Conservation (phyloP, 2,113 vertebrate species). For the Galbula dea region DNA sequence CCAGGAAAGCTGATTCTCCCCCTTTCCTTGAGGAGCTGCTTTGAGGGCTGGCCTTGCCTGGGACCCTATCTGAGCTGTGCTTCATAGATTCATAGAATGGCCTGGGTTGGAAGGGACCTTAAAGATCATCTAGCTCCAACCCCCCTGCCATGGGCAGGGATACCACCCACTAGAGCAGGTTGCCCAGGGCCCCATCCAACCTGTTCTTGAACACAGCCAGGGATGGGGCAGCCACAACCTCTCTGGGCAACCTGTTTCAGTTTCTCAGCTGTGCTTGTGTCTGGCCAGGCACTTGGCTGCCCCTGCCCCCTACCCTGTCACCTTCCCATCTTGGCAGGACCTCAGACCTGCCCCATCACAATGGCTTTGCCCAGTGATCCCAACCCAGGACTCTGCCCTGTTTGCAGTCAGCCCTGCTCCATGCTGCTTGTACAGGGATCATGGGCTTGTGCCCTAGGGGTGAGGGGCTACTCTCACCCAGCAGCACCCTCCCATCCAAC, state of each 20-base stretch:
- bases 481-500: background rate
- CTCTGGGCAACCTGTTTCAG: too few relatives aligned
- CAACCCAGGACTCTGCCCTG: accelerated
- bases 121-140: too few relatives aligned
- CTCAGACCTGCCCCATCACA: background rate
- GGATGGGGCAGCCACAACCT: too few relatives aligned
- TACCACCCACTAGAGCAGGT: too few relatives aligned
- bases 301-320: background rate
- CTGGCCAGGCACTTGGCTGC: background rate
- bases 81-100: too few relatives aligned
- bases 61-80: background rate
- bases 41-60: background rate
- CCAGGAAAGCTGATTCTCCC: background rate
- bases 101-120: too few relatives aligned
- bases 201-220: too few relatives aligned
- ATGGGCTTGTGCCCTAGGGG: accelerated
- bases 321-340: background rate
- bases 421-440: background rate
- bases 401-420: background rate
- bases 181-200: too few relatives aligned
- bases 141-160: too few relatives aligned
- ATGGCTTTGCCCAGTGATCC: background rate
- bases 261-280: background rate
- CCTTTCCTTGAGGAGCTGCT: background rate
- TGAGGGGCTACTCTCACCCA: background rate